Evolutionary conservation across 2,888 invertebrate genomes (phyloP).

Genomic region (Macrosiphum euphorbiae): DNA sequence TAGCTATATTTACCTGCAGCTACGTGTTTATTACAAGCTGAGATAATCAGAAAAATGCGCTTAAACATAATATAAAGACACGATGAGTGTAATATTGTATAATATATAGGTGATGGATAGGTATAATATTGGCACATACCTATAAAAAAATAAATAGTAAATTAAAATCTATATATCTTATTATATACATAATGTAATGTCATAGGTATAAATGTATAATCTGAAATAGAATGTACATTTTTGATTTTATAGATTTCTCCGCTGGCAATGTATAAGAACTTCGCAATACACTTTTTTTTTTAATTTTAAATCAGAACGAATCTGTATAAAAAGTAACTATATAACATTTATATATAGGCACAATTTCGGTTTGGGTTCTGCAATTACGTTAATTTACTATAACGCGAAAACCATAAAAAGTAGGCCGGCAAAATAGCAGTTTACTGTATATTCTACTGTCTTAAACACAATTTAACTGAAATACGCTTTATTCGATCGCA

Average conservation of each 20-base stretch:
- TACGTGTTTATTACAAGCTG: not conserved
- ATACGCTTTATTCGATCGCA: conserved; percentile 27
- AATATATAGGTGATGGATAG: not conserved
- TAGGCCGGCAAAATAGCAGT: conserved; percentile 40
- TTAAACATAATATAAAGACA: not conserved
- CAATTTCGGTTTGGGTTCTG: not conserved
- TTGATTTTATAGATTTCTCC: not conserved
- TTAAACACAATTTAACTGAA: not conserved
- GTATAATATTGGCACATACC: not conserved
- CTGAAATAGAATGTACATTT: not conserved
- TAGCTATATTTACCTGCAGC: not conserved
- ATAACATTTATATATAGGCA: not conserved
- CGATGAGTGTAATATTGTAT: not conserved
- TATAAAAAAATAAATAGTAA: not conserved
- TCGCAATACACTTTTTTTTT: not conserved
- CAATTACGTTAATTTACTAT: conserved; percentile 46
- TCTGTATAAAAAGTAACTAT: not conserved
- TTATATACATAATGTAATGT: not conserved
- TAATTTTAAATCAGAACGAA: conserved; percentile 46
- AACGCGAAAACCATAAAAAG: conserved; percentile 55
- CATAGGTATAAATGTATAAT: not conserved
- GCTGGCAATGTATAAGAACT: not conserved
- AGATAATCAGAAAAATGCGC: not conserved
- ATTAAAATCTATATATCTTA: not conserved
- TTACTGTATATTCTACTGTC: not conserved